Evolutionary conservation across 2,888 invertebrate genomes (phyloP).

Genomic region (Oeneis ivallda): DNA sequence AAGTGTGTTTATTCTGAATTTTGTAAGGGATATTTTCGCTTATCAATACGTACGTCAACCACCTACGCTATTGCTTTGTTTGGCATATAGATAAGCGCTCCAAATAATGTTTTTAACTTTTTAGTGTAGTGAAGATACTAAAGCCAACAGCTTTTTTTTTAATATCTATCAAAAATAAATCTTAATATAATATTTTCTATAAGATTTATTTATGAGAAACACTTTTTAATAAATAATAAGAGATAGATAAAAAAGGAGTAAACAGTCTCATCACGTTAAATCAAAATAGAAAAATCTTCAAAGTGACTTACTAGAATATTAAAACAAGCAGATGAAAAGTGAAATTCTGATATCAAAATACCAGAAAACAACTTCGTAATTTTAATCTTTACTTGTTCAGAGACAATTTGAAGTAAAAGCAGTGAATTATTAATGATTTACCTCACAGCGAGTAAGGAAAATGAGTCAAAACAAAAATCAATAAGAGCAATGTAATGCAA

Average conservation of each 20-base stretch:
- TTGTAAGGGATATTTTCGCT: conserved; percentile 22
- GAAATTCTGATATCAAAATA: background rate
- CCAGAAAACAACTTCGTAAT: background rate
- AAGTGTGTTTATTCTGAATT: conserved; percentile 22
- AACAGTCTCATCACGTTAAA: background rate
- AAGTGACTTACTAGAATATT: background rate
- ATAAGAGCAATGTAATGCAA: background rate
- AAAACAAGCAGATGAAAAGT: background rate
- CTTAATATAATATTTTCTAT: background rate
- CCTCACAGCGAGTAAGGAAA: background rate
- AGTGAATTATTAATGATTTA: conserved; percentile 2
- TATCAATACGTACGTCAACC: conserved; percentile 10
- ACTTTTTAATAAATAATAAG: background rate
- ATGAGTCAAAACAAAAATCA: conserved; percentile 11
- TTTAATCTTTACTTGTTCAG: background rate
- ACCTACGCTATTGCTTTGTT: conserved; percentile 7
- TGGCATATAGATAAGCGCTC: background rate
- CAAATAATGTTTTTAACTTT: background rate
- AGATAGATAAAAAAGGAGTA: background rate
- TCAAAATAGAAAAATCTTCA: background rate
- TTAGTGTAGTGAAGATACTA: background rate
- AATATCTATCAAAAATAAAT: background rate
- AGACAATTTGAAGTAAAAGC: background rate
- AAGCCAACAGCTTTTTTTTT: background rate
- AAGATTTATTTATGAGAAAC: background rate